Conservation (phyloP, 2,113 vertebrate species). For the Cyprinodon variegatus region DNA sequence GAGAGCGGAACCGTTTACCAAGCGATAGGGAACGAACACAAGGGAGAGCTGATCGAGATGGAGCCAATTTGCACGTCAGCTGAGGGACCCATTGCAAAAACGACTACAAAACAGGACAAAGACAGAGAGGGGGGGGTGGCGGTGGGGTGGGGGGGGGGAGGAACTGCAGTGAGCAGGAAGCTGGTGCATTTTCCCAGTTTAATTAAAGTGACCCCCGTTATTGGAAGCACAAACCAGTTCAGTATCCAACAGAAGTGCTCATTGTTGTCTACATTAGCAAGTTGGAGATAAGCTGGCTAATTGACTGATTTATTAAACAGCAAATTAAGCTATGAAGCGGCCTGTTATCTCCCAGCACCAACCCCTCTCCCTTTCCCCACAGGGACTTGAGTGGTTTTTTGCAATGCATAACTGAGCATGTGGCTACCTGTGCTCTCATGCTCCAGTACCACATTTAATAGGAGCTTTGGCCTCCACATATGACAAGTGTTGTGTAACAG, state of each 20-base stretch:
- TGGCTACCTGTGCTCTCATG: constrained; percentile 56
- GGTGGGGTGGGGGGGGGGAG: not conserved
- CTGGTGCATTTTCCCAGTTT: constrained; percentile 32
- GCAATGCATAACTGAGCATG: constrained; percentile 39
- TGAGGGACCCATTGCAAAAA: constrained; percentile 28
- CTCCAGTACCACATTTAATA: constrained; percentile 71
- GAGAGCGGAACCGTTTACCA: constrained; percentile 64
- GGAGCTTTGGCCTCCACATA: constrained; percentile 53
- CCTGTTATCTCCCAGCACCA: constrained; percentile 23
- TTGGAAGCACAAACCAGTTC: constrained; percentile 3
- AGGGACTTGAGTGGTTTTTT: constrained; percentile 36
- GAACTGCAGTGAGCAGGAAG: constrained; percentile 1
- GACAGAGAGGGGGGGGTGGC: constrained; percentile 10
- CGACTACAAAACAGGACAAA: constrained; percentile 46
- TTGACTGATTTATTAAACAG: constrained; percentile 58
- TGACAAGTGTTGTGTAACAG: constrained; percentile 51
- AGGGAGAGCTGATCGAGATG: constrained; percentile 69
- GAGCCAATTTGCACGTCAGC: constrained; percentile 68
- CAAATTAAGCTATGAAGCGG: constrained; percentile 31
- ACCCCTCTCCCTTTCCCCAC: constrained; percentile 7
- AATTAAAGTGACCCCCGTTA: constrained; percentile 46
- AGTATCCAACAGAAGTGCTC: constrained; percentile 22
- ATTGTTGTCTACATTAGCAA: not conserved
- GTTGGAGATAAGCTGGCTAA: constrained; percentile 39
- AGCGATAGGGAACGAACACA: constrained; percentile 45